phyloP scores from a whole-genome alignment of 2,888 invertebrate species.

The Dicranocentrus wangi region DNA sequence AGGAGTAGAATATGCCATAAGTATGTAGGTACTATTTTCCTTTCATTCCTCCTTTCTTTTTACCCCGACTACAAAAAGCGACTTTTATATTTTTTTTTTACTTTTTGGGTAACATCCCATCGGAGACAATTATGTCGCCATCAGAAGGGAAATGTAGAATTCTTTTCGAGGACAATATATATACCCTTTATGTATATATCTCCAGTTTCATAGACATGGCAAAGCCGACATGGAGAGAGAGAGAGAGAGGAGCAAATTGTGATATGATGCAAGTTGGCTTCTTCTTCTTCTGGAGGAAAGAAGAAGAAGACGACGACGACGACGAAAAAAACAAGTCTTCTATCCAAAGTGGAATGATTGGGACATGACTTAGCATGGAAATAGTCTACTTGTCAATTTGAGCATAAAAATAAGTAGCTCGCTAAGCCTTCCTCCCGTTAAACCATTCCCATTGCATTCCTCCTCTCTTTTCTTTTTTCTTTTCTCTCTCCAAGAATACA shows the following conservation, averaged over 20 bases:
- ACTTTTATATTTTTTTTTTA: too few species aligned
- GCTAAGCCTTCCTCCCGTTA: slow-evolving; percentile 19
- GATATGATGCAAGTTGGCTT: slow-evolving; percentile 43
- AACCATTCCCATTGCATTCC: too few species aligned
- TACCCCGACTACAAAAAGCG: slow-evolving; percentile 3
- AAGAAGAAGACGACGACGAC: too few species aligned
- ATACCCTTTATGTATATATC: background rate
- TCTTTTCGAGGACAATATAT: background rate
- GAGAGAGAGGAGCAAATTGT: background rate
- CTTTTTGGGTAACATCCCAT: slow-evolving; percentile 53
- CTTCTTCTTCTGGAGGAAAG: too few species aligned
- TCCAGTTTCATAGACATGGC: background rate
- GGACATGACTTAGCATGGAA: slow-evolving; percentile 62
- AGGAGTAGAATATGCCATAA: too few species aligned
- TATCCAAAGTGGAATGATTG: slow-evolving; percentile 53
- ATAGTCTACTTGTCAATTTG: slow-evolving; percentile 50
- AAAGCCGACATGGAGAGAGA: background rate
- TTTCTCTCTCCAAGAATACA: too few species aligned
- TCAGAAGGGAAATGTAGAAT: slow-evolving; percentile 34
- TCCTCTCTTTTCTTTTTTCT: too few species aligned
- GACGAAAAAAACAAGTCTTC: slow-evolving; percentile 32
- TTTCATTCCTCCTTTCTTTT: background rate
- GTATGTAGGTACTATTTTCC: slow-evolving; percentile 19
- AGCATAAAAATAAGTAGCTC: slow-evolving; percentile 32
- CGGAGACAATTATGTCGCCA: slow-evolving; percentile 61